A percentile compares a stretch with the other conserved stretches of the same genome.
phyloP scores from a whole-genome alignment of 2,113 vertebrate species.

The Anhinga rufa region DNA sequence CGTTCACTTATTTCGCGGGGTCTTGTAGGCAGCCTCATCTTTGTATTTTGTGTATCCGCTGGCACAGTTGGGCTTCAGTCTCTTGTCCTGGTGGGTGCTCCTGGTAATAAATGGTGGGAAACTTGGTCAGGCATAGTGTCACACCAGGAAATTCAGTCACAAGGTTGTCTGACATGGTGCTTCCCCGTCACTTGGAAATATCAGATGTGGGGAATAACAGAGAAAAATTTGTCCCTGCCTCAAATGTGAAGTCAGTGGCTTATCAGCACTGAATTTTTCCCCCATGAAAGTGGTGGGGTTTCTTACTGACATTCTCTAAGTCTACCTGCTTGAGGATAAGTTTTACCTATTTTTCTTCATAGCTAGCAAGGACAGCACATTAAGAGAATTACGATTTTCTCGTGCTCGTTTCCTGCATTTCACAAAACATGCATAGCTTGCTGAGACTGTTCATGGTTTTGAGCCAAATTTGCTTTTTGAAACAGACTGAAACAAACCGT shows the following conservation, averaged over 20 bases:
- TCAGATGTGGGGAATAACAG: background rate
- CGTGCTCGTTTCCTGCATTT: background rate
- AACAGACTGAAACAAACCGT: background rate
- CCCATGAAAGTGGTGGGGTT: background rate
- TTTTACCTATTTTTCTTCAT: background rate
- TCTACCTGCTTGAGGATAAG: background rate
- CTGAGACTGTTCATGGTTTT: background rate
- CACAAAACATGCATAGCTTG: accelerated
- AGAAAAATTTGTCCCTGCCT: background rate
- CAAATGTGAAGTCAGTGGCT: background rate
- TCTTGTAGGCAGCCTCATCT: background rate
- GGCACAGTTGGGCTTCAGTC: background rate
- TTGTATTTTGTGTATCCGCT: accelerated
- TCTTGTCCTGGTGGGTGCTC: background rate
- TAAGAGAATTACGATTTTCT: background rate
- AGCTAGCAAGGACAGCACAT: background rate
- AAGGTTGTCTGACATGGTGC: background rate
- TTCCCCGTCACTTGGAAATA: background rate
- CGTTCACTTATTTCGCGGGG: accelerated
- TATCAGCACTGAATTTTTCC: background rate
- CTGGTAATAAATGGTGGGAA: background rate
- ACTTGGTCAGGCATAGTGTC: background rate
- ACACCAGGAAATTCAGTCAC: background rate
- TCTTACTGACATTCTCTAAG: background rate
- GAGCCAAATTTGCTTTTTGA: background rate